These are phyloP conservation scores for Prunella fulvescens DNA, from an alignment of 2,113 vertebrate species.

Conservation along the genomic window DNA sequence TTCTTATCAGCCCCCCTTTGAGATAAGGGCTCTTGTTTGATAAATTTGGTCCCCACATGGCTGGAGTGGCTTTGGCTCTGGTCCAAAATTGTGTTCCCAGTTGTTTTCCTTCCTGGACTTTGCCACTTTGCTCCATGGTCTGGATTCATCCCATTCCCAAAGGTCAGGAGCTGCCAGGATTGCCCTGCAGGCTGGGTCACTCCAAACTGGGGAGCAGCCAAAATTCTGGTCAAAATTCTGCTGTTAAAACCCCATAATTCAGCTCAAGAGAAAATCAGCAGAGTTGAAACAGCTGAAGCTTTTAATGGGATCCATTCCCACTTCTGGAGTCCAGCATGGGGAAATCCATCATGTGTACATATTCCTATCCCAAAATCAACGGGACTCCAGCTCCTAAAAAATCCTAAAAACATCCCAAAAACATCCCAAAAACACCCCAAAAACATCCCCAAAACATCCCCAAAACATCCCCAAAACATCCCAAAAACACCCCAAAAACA, in stretches of 20 bases:
- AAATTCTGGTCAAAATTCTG: background rate
- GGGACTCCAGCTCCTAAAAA: background rate
- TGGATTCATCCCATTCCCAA: background rate
- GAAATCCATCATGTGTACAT: background rate
- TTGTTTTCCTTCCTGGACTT: background rate
- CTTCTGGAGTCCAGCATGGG: background rate
- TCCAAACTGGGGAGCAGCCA: background rate
- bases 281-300: background rate
- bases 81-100: background rate
- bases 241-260: background rate
- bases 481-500: background rate
- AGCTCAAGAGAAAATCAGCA: background rate
- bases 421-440: background rate
- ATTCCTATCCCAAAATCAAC: background rate
- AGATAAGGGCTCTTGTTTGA: background rate
- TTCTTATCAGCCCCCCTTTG: background rate
- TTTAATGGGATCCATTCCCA: background rate
- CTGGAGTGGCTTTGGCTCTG: background rate
- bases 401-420: background rate
- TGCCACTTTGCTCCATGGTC: background rate
- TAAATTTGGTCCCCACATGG: background rate
- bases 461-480: background rate
- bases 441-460: background rate
- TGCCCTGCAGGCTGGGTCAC: background rate
- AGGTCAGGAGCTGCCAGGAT: background rate